Percentiles rank a stretch among this genome's conserved stretches.
Conservation (phyloP, 2,113 vertebrate genomes). For the Corynorhinus townsendii region DNA sequence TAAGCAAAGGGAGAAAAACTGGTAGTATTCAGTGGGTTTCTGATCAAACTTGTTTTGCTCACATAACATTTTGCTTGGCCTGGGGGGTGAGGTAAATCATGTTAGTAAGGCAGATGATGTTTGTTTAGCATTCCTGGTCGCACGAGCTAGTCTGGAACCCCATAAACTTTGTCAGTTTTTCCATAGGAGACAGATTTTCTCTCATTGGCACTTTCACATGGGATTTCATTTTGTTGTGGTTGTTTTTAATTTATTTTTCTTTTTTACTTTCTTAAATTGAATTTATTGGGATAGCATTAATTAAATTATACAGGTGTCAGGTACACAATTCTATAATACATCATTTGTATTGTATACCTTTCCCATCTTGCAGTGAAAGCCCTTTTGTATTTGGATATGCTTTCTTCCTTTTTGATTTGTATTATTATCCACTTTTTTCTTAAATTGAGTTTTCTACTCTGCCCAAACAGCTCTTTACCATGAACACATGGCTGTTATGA, state of each 20-base stretch:
- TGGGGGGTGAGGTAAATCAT: background rate
- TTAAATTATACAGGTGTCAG: background rate
- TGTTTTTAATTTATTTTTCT: background rate
- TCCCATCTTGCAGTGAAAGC: background rate
- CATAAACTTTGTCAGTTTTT: background rate
- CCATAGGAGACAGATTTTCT: background rate
- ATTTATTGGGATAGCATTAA: background rate
- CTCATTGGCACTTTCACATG: background rate
- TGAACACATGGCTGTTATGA: background rate
- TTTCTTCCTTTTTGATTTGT: constrained; percentile 8
- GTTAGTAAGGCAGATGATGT: background rate
- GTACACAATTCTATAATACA: background rate
- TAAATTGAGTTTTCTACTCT: background rate
- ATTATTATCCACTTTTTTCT: background rate
- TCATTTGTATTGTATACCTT: background rate
- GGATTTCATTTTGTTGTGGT: background rate
- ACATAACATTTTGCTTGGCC: background rate
- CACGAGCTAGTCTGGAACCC: background rate
- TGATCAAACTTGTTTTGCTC: background rate
- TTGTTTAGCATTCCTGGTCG: background rate
- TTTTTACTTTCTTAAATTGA: background rate
- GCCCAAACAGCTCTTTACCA: background rate
- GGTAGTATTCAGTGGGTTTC: background rate
- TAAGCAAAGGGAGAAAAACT: background rate
- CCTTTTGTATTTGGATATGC: background rate